Conservation (phyloP, 2,113 vertebrate species). For the Lepus europaeus region DNA sequence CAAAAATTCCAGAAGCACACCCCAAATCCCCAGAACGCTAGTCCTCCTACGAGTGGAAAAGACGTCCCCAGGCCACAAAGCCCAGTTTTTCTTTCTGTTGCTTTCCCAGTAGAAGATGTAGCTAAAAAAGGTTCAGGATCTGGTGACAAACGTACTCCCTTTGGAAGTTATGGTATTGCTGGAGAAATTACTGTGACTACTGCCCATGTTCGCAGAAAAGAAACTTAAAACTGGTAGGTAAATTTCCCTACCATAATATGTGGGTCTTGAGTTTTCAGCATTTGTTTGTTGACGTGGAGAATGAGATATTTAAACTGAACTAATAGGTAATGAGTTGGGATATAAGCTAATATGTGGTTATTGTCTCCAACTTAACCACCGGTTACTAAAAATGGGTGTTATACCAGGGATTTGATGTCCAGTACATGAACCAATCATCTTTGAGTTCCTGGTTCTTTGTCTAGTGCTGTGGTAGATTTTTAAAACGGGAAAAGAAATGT, state of each 20-base stretch:
- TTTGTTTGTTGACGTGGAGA: conserved; percentile 36
- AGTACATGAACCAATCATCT: not conserved
- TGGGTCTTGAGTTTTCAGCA: not conserved
- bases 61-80: conserved; percentile 58
- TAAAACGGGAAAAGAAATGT: not conserved
- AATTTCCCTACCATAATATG: conserved; percentile 19
- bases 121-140: conserved; percentile 76
- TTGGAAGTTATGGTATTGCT: conserved; percentile 73
- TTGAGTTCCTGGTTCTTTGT: not conserved
- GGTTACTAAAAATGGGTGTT: not conserved
- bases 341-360: not conserved
- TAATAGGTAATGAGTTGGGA: not conserved
- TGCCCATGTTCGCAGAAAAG: conserved; percentile 66
- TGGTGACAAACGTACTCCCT: conserved; percentile 71
- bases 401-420: not conserved
- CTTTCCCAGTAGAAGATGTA: conserved; percentile 81
- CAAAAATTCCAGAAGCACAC: conserved; percentile 68
- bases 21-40: conserved; percentile 49
- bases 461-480: not conserved
- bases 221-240: conserved; percentile 61
- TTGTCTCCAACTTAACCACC: not conserved
- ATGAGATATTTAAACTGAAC: not conserved
- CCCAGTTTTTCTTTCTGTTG: conserved; percentile 76
- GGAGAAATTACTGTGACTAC: conserved; percentile 72
- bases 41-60: conserved; percentile 66